These are phyloP conservation scores for Tanaodytes sp. DNA, from an alignment of 2,888 invertebrate genomes.

Conservation along the genomic window DNA sequence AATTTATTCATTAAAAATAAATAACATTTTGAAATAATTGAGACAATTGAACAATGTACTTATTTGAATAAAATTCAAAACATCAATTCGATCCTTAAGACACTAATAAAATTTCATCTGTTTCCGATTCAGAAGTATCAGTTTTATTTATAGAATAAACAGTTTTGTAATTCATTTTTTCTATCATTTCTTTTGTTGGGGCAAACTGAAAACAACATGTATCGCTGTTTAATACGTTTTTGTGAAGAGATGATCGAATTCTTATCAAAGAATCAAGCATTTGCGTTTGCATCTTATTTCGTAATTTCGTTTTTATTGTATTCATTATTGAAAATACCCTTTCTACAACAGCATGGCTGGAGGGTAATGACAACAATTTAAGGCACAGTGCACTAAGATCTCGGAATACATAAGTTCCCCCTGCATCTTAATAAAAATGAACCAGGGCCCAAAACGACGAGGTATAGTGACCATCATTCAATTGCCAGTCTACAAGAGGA, in stretches of 20 bases:
- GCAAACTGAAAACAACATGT: neutral
- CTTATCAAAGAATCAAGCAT: slow-evolving; percentile 1
- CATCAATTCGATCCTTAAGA: too few species aligned
- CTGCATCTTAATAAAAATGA: slow-evolving; percentile 25
- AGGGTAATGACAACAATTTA: slow-evolving; percentile 24
- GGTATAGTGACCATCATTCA: neutral
- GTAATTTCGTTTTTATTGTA: slow-evolving; percentile 22
- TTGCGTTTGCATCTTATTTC: slow-evolving; percentile 33
- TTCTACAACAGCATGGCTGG: slow-evolving; percentile 38
- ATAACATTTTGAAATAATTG: too few species aligned
- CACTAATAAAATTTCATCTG: too few species aligned
- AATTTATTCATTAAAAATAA: too few species aligned
- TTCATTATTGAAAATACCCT: slow-evolving; percentile 40
- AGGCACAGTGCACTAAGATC: slow-evolving; percentile 16
- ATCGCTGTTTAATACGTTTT: too few species aligned
- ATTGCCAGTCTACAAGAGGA: slow-evolving; percentile 2
- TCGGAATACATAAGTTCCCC: slow-evolving; percentile 16
- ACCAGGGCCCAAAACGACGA: slow-evolving; percentile 16
- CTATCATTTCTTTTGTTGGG: neutral
- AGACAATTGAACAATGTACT: too few species aligned
- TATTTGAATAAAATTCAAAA: too few species aligned
- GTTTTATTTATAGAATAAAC: slow-evolving; percentile 11
- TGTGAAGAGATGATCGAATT: neutral
- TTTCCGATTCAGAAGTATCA: slow-evolving; percentile 3
- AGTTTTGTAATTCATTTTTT: slow-evolving; percentile 36